Evolutionary conservation across 2,797 vertebrate genomes (phyloP), one percentile per base, ranked within the genome.

Genomic region (Fundulus diaphanus): DNA sequence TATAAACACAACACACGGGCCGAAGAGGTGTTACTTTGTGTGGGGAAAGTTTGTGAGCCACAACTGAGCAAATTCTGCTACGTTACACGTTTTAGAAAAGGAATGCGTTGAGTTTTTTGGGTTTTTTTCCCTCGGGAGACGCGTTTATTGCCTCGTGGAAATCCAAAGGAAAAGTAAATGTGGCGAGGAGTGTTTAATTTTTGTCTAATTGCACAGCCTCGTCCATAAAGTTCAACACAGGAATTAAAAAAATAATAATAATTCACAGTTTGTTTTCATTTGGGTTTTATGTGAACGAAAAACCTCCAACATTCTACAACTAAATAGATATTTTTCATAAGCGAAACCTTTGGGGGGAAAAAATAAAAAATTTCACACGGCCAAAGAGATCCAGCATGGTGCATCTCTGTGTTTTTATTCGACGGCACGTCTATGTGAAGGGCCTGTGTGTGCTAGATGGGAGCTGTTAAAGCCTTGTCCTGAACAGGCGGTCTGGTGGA

Each of bases 401-500:
- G 11, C 68, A 75, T 77, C 12, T n/a, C 76, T 52, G 11, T 7
- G 15, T 33, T 69, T 61, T 74, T 69, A 59, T 74, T 74, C 27
- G 35, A 51, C 29, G 37, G 51, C 72, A 35, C 68, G 63, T n/a
- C 15, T 78, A 40, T 40, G 48, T 57, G 72, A 31, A 79, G 73
- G 69, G 42, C 69, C 70, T 79, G 46, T 77, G 76, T 72, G 33
- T 44, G 54, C 68, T 37, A 65, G 48, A 73, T 15, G 0, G 73
- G 54, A 78, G 74, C 73, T 79, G 69, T 87, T 71, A 65, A 40
- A 75, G 63, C 61, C 44, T 44, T 56, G 44, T 87, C 73, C 68
- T 57, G 63, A 70, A 67, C 44, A 63, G 52, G 74, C 66, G 15
- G 31, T 33, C 67, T 69, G 75, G 54, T 80, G 52, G 56, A 87